Evolutionary conservation across 2,888 invertebrate genomes (phyloP).

Genomic region (Drosophila percnosoma): DNA sequence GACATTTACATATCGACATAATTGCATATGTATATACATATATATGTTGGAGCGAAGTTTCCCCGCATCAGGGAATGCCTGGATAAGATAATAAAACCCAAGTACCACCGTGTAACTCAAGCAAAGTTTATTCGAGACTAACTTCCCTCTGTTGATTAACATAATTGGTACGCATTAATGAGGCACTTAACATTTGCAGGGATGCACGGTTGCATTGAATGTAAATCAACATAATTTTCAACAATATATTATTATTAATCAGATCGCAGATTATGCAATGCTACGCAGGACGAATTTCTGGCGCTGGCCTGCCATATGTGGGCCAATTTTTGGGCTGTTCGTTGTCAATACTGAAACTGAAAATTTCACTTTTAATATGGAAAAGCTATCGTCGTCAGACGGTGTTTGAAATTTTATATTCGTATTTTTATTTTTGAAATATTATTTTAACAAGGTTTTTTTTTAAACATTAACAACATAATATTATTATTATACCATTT

Average conservation of each 20-base stretch:
- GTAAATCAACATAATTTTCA: too few relatives aligned
- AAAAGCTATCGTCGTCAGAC: conserved; percentile 23
- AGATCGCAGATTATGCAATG: conserved; percentile 35
- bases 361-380: conserved; percentile 72
- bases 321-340: conserved; percentile 54
- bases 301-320: conserved; percentile 38
- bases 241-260: not conserved
- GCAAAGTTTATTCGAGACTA: too few relatives aligned
- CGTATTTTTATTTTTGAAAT: conserved; percentile 83
- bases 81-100: too few relatives aligned
- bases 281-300: conserved; percentile 59
- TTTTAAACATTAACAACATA: conserved; percentile 85
- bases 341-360: conserved; percentile 51
- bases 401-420: conserved; percentile 66
- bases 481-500: conserved; percentile 75
- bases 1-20: not conserved
- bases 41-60: too few relatives aligned
- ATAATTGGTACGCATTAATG: too few relatives aligned
- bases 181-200: too few relatives aligned
- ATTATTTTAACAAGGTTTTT: conserved; percentile 84
- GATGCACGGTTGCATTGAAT: too few relatives aligned
- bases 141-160: too few relatives aligned
- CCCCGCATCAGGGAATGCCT: too few relatives aligned
- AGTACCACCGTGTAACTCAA: too few relatives aligned
- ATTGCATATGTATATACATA: not conserved